Percentiles rank a stretch among this genome's conserved stretches.
These are phyloP conservation scores for Meloidogyne chitwoodi DNA, from an alignment of 1,140 invertebrate genomes.

Conservation along the genomic window DNA sequence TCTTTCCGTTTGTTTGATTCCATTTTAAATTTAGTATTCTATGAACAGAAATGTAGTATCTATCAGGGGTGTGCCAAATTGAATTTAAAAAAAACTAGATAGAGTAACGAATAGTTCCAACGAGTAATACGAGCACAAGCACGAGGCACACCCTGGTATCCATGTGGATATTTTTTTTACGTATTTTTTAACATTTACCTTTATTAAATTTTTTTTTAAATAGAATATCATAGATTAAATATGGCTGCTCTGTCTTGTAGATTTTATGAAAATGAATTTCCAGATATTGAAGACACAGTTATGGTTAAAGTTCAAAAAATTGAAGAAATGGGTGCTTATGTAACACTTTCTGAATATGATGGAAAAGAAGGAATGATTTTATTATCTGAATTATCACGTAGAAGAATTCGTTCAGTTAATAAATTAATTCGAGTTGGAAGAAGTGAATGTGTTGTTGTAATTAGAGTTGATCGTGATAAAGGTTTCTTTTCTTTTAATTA, in stretches of 20 bases:
- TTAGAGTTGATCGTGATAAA: constrained; percentile 98
- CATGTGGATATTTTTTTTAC: too few relatives aligned
- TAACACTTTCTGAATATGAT: constrained; percentile 88
- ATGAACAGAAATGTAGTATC: too few relatives aligned
- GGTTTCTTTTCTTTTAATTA: constrained; percentile 66
- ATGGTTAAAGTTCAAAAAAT: constrained; percentile 98
- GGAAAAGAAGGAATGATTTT: constrained; percentile 74
- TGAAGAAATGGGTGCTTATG: constrained; percentile 99
- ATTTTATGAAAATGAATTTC: constrained; percentile 95
- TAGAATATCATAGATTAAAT: background rate
- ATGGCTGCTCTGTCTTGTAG: constrained; percentile 78
- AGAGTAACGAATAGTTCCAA: too few relatives aligned
- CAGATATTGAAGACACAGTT: constrained; percentile 97
- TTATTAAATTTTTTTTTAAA: background rate
- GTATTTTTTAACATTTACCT: too few relatives aligned
- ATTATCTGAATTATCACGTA: constrained; percentile 85
- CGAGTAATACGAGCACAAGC: too few relatives aligned
- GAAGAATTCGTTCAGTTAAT: constrained; percentile 97
- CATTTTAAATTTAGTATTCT: too few relatives aligned
- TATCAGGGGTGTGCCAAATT: too few relatives aligned
- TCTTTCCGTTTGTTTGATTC: too few relatives aligned
- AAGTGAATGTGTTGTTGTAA: constrained; percentile 97
- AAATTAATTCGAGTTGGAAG: constrained; percentile 97
- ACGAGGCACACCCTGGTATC: too few relatives aligned
- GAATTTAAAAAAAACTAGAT: too few relatives aligned